phyloP scores from a whole-genome alignment of 2,113 vertebrate genomes.

The Callipepla californica region DNA sequence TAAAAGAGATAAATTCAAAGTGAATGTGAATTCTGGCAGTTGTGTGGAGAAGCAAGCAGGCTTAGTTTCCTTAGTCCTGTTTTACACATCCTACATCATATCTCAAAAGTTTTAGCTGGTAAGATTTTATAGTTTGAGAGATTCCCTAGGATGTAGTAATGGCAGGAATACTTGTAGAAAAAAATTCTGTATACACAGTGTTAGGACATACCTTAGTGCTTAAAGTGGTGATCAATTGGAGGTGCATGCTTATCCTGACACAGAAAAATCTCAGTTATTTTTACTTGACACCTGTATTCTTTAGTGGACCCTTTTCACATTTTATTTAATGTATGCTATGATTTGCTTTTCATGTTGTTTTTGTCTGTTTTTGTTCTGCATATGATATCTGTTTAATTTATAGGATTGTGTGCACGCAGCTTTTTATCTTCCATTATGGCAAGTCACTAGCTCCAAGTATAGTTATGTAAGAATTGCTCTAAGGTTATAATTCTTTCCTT shows the following conservation, averaged over 20 bases:
- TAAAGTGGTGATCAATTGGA: rapidly evolving
- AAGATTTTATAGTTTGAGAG: background rate
- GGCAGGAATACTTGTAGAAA: background rate
- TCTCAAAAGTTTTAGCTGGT: background rate
- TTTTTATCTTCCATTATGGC: background rate
- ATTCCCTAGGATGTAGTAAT: background rate
- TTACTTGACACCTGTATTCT: background rate
- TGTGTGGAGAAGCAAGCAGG: background rate
- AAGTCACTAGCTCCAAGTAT: background rate
- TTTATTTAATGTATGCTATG: background rate
- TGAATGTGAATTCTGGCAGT: background rate
- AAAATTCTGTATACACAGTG: background rate
- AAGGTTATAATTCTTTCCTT: background rate
- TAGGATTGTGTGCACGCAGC: background rate
- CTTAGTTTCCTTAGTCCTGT: rapidly evolving
- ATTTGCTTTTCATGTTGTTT: background rate
- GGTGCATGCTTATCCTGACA: background rate
- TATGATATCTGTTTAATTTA: background rate
- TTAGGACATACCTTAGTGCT: background rate
- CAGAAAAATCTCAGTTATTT: background rate
- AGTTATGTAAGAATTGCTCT: background rate
- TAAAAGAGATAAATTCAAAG: background rate
- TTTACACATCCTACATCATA: background rate
- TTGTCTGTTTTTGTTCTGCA: background rate
- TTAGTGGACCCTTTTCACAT: background rate